phyloP scores from a whole-genome alignment of 2,113 vertebrate genomes.

The Neofelis nebulosa region DNA sequence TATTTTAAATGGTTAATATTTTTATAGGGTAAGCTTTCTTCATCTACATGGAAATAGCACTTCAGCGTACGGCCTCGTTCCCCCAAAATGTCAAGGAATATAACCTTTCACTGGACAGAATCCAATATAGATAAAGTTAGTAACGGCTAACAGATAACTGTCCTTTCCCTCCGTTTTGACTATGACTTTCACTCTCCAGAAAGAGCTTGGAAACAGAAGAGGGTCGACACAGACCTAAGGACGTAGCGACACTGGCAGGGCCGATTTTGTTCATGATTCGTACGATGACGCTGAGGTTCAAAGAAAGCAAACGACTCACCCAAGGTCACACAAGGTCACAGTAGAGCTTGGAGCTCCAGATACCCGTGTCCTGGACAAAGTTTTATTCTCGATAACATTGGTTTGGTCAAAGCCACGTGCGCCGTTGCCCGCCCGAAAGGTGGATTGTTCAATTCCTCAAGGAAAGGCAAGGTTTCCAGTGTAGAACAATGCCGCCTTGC shows the following conservation, averaged over 20 bases:
- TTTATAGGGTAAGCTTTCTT: neutral
- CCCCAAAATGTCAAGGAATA: neutral
- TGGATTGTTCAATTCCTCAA: neutral
- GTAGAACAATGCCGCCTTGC: neutral
- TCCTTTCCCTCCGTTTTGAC: neutral
- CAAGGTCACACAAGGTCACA: neutral
- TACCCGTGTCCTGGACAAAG: neutral
- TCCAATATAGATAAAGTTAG: neutral
- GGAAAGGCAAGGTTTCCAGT: neutral
- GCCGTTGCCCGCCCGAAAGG: neutral
- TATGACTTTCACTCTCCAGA: neutral
- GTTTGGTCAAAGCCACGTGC: neutral
- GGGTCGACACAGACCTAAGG: neutral
- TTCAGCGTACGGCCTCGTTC: neutral
- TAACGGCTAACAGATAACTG: neutral
- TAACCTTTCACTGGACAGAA: neutral
- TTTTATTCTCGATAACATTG: neutral
- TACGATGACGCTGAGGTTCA: neutral
- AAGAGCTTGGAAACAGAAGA: neutral
- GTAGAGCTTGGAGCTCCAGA: neutral
- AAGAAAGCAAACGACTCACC: neutral
- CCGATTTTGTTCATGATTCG: neutral
- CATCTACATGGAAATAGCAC: neutral
- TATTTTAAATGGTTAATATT: neutral
- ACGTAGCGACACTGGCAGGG: neutral